Conservation (phyloP, 2,797 vertebrate genomes). For the Paedocypris micromegethes region DNA sequence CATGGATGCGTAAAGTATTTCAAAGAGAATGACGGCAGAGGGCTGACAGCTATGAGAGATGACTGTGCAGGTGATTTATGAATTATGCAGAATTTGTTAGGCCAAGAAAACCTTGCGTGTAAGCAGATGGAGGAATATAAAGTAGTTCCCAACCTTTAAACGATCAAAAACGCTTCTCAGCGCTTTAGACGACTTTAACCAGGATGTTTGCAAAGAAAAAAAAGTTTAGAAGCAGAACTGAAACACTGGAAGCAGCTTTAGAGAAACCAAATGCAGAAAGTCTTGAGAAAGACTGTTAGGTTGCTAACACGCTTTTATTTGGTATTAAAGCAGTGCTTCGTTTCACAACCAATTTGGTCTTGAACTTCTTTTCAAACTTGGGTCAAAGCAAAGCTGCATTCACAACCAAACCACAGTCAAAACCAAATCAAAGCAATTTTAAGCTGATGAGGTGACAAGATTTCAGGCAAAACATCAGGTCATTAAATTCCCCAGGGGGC, state of each 20-base stretch:
- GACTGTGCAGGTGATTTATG: conserved; percentile 23
- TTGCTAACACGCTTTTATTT: not conserved
- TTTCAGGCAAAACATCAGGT: conserved; percentile 55
- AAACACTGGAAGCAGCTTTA: not conserved
- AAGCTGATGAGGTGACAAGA: conserved; percentile 54
- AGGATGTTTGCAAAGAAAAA: not conserved
- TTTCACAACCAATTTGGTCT: no score
- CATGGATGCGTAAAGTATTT: conserved; percentile 1
- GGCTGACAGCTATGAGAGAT: conserved; percentile 18
- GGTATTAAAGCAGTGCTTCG: no score
- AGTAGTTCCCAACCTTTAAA: conserved; percentile 6
- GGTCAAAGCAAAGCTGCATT: conserved; percentile 44
- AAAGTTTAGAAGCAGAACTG: no score
- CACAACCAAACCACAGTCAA: not conserved
- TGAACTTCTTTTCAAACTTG: conserved; percentile 11
- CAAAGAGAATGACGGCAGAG: not conserved
- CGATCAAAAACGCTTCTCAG: conserved; percentile 1
- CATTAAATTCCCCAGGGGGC: conserved; percentile 53
- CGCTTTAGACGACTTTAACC: not conserved
- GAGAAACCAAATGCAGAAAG: not conserved
- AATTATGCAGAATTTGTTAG: conserved; percentile 25
- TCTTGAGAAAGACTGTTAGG: not conserved
- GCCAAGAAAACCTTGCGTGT: not conserved
- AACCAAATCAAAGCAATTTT: conserved; percentile 25
- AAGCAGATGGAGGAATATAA: conserved; percentile 9